Base-by-base conservation (phyloP, 2,113 vertebrate genomes). In the Tauraco erythrolophus region DNA sequence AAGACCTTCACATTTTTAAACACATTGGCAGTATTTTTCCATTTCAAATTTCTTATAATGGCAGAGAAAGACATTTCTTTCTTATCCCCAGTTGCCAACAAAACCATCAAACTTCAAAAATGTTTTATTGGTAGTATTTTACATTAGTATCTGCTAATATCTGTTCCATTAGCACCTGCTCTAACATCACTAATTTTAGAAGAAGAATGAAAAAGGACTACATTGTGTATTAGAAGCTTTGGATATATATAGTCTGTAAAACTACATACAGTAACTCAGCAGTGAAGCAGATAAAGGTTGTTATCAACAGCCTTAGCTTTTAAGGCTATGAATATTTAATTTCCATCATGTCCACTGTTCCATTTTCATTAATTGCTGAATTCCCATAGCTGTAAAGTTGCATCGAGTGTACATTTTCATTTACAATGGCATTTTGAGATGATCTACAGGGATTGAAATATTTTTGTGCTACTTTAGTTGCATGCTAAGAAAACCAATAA, bases 331-430 rank as follows among this genome's bases (percentile, higher is more conserved):
- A 96, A 97, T 84, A 65, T 94, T 84, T 96, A 53, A 91, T 85
- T 88, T 82, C 54, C 61, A 83, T 53, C 71, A 39, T 85, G 68
- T 45, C 70, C 60, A 90, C 69, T 92, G 48, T 69, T 95, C 62
- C 76, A 87, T 94, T 94, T 96, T 92, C 79, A 89, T 93, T 94
- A 97, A 94, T 18, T 81, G n/a, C 72, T 88, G 75, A 94, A 75
- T 91, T 96, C 87, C 81, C 81, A 69, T 48, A 41, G 61, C 66
- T 84, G 61, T 66, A 71, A 31, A 6, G n/a, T 87, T 87, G 70
- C 81, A 88, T 84, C 66, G 71, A 85, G 86, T n/a, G 51, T 31
- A 43, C 41, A 41, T 84, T 97, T 96, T 93, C 75, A 81, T 96
- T 97, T 91, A 53, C 65, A 96, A 87, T 60, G 77, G 33, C 70